Conservation (phyloP, 2,797 vertebrate species). For the Gymnothorax javanicus region DNA sequence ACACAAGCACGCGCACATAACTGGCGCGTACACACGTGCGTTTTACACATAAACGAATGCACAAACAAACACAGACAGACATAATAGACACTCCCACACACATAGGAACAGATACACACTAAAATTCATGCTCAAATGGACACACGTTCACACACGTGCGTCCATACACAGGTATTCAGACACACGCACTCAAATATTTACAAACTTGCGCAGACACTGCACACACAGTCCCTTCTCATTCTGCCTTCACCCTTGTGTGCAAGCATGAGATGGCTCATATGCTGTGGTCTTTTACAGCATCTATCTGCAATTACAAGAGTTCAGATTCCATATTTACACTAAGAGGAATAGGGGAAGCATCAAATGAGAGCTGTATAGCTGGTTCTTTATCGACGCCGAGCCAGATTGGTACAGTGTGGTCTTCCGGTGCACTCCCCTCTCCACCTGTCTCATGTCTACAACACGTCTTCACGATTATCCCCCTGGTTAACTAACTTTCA, state of each 20-base stretch:
- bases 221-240: neutral
- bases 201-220: neutral
- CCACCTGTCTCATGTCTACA: conserved; percentile 38
- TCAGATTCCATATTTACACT: neutral
- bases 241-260: neutral
- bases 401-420: neutral
- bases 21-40: neutral
- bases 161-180: neutral
- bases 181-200: neutral
- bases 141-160: neutral
- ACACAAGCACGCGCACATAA: neutral
- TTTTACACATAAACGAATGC: neutral
- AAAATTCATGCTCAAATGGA: neutral
- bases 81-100: neutral
- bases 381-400: neutral
- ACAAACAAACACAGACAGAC: neutral
- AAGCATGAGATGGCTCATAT: neutral
- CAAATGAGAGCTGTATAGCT: neutral
- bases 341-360: neutral
- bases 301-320: neutral
- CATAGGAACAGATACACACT: neutral
- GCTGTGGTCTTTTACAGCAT: neutral
- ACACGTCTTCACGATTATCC: conserved; percentile 49
- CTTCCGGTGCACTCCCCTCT: conserved; percentile 19
- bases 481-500: conserved; percentile 58